Conservation (phyloP, 2,113 vertebrate species). For the Phocoena sinus region DNA sequence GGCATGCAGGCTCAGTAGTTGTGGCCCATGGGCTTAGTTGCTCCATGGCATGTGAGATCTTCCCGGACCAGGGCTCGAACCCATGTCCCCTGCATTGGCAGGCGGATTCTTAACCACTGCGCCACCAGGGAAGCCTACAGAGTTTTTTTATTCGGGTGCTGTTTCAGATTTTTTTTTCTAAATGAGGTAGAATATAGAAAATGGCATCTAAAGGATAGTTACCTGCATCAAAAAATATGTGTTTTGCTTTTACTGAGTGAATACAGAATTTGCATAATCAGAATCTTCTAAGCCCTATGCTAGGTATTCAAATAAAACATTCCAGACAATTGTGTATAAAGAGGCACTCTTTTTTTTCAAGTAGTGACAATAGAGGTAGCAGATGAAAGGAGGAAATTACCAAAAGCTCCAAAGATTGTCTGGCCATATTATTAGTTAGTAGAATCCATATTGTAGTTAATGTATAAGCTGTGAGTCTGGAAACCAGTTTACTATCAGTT, state of each 20-base stretch:
- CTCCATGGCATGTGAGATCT: neutral
- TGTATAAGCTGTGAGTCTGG: neutral
- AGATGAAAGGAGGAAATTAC: neutral
- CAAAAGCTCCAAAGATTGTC: neutral
- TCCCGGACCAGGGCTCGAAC: neutral
- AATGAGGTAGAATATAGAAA: neutral
- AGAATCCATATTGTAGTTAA: neutral
- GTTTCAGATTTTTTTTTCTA: conserved; percentile 53
- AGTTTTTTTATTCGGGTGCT: conserved; percentile 41
- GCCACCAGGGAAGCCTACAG: neutral
- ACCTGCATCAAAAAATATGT: neutral
- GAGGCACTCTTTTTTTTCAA: neutral
- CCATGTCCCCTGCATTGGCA: neutral
- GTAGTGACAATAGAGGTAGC: neutral
- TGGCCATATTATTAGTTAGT: neutral
- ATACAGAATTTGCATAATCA: neutral
- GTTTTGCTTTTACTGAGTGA: conserved; percentile 23
- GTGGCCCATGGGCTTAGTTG: neutral
- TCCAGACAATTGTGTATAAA: neutral
- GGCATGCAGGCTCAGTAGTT: neutral
- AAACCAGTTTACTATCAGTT: neutral
- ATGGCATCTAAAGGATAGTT: conserved; percentile 27
- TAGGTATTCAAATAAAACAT: conserved; percentile 7
- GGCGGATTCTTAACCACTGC: neutral
- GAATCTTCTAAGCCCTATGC: neutral